Base-by-base conservation (phyloP, 2,888 invertebrate species). In the Caenorhabditis afra region DNA sequence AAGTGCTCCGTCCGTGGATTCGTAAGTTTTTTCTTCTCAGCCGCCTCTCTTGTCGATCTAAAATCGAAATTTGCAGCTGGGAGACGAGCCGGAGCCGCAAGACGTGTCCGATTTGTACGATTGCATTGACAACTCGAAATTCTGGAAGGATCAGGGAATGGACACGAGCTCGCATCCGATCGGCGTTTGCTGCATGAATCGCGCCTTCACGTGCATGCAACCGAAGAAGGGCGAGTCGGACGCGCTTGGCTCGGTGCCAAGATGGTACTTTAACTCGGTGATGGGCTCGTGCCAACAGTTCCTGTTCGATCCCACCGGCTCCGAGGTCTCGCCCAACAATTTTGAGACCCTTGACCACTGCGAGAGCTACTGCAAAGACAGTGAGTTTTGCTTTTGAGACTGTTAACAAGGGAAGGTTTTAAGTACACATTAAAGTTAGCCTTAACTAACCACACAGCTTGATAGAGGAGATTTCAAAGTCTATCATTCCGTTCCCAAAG, bases 171-270 rank as follows among this genome's bases (percentile, higher is more conserved):
- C 57, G 7, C 81, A 83, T 53, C 82, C 85, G 1, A 66, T 85
- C 14, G 85, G 85, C 22, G 85, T 85, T 2, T 85, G 85, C 45
- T 85, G 85, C 49, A 85, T 85, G 85, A 85, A 83, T 23, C 79
- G 85, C n/a, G 86, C 86, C 1, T 83, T 83, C 76, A 83, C 84
- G n/a, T 86, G 86, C 49, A 84, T 83, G 75, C 86, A 86, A 61
- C 83, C 86, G 44, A 81, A 81, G 50, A 74, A 79, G 22, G 86
- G 86, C 35, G 86, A 86, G 64, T 81, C 81, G 22, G 83, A 82
- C 23, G 83, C 82, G 10, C 74, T 84, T 61, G 84, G 84, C 49
- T 81, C 84, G 0, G 84, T 84, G 64, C 84, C 84, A 47, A 62
- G 81, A 61, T 84, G 85, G 86, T 86, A 77, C 67, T 86, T 81